Conservation (phyloP, 2,888 invertebrate species). For the Gymnosoma rotundatum region DNA sequence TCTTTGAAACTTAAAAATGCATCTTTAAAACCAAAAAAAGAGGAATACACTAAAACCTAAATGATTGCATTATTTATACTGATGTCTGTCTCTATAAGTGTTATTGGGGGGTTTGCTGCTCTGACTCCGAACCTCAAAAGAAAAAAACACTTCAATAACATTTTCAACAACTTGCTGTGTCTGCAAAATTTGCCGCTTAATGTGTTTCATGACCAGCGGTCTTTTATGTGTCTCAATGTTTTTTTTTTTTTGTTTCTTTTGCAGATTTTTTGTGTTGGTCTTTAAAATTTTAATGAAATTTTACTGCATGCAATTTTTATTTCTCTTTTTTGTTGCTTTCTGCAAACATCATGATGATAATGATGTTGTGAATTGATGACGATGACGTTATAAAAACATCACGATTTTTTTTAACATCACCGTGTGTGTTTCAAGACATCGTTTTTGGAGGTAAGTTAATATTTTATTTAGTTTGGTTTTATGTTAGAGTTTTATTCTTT, state of each 20-base stretch:
- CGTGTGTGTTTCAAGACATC: conserved; percentile 59
- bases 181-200: conserved; percentile 71
- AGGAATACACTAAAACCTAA: conserved; percentile 8
- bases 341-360: conserved; percentile 40
- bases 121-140: conserved; percentile 31
- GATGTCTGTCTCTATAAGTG: conserved; percentile 13
- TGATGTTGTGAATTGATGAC: conserved; percentile 46
- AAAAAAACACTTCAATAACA: conserved; percentile 49
- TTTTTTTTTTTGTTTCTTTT: conserved; percentile 22
- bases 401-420: conserved; percentile 47
- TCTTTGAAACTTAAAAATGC: conserved; percentile 57
- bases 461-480: conserved; percentile 49
- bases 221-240: conserved; percentile 58
- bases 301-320: conserved; percentile 37
- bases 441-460: conserved; percentile 26
- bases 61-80: conserved; percentile 61
- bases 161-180: conserved; percentile 72
- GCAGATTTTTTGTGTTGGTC: conserved; percentile 21
- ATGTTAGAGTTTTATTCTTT: conserved; percentile 17
- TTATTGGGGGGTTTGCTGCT: conserved; percentile 16
- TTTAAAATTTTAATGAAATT: conserved; percentile 51
- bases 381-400: conserved; percentile 49
- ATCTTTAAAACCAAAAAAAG: conserved; percentile 36
- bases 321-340: conserved; percentile 19
- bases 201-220: conserved; percentile 70